Conservation (phyloP, 2,113 vertebrate species). For the Tringa solitaria region DNA sequence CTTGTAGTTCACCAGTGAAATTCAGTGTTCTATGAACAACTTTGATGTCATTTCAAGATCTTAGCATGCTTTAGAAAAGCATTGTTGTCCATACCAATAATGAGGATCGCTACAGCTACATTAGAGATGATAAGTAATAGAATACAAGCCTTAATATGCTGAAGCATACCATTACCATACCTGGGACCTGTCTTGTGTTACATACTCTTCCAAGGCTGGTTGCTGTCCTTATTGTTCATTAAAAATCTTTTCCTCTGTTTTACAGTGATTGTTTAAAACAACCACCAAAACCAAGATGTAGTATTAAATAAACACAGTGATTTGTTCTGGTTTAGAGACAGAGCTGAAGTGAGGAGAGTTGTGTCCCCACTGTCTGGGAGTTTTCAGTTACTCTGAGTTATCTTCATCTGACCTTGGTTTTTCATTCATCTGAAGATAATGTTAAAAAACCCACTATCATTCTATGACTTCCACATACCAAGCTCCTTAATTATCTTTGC, state of each 20-base stretch:
- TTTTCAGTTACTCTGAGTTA: not conserved
- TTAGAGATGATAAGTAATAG: not conserved
- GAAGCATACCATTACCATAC: not conserved
- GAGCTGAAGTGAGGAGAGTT: not conserved
- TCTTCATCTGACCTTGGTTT: not conserved
- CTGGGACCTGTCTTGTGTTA: not conserved
- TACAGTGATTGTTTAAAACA: not conserved
- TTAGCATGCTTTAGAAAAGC: not conserved
- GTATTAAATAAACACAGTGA: not conserved
- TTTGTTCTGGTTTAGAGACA: not conserved
- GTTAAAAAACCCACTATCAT: not conserved
- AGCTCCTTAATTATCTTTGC: not conserved
- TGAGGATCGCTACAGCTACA: not conserved
- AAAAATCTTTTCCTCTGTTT: not conserved
- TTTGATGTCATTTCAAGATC: not conserved
- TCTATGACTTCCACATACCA: not conserved
- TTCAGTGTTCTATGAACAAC: not conserved
- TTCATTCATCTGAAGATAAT: not conserved
- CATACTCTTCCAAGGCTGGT: not conserved
- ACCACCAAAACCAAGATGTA: not conserved
- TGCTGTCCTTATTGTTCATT: not conserved
- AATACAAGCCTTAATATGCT: not conserved
- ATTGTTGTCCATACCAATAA: not conserved
- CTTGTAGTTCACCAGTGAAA: not conserved
- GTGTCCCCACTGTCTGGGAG: accelerated